Percentiles rank a stretch among this genome's conserved stretches.
These are phyloP conservation scores for Gila orcuttii DNA, from an alignment of 2,113 vertebrate species.

Conservation along the genomic window DNA sequence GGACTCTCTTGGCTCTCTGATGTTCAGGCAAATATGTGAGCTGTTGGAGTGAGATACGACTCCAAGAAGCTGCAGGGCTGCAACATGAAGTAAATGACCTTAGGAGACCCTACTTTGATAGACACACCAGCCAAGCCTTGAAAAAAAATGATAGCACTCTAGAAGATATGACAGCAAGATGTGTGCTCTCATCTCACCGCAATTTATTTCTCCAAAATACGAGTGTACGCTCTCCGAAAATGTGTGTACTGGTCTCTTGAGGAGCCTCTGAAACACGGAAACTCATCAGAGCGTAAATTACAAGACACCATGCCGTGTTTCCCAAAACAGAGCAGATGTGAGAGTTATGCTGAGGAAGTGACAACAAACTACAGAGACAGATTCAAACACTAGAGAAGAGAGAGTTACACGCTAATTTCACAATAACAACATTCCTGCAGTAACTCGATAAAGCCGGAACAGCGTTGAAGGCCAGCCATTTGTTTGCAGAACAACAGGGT, in stretches of 20 bases:
- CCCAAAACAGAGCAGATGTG: constrained; percentile 22
- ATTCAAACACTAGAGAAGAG: neutral
- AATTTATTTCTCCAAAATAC: constrained; percentile 5
- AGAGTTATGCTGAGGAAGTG: neutral
- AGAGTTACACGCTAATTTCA: neutral
- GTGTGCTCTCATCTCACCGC: constrained; percentile 8
- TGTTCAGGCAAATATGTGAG: constrained; percentile 8
- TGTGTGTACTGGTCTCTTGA: constrained; percentile 19
- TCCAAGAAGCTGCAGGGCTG: neutral
- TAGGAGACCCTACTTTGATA: constrained; percentile 8
- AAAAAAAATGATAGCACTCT: neutral
- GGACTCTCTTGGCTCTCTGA: neutral
- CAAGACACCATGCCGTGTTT: constrained; percentile 17
- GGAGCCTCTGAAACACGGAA: constrained; percentile 20
- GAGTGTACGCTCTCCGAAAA: constrained; percentile 3
- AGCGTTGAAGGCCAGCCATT: neutral
- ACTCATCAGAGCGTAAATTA: constrained; percentile 28
- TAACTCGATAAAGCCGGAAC: neutral
- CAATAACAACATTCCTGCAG: constrained; percentile 28
- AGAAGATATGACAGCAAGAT: constrained; percentile 10
- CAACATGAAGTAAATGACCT: constrained; percentile 25
- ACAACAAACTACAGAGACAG: constrained; percentile 11
- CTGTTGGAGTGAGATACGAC: constrained; percentile 28
- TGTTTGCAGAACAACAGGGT: constrained; percentile 19
- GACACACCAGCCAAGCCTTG: neutral